Percentiles rank a stretch among this genome's conserved stretches.
Evolutionary conservation across 2,888 invertebrate genomes (phyloP).

Genomic region (Hololepta plana): DNA sequence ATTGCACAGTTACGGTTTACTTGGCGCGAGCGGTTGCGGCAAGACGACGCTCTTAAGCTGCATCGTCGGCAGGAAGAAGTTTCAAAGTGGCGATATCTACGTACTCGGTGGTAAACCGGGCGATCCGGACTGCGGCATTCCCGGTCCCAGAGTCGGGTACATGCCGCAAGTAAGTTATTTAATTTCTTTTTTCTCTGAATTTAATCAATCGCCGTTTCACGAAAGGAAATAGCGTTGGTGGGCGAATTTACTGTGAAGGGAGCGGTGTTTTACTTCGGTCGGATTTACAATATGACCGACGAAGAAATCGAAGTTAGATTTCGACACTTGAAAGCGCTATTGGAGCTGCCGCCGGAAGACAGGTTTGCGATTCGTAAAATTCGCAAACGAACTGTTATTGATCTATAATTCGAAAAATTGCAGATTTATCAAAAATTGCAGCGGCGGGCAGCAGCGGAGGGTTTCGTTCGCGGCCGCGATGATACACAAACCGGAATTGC

Average conservation of each 20-base stretch:
- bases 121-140: conserved; percentile 42
- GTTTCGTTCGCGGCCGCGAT: conserved; percentile 79
- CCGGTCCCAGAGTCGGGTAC: conserved; percentile 60
- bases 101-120: conserved; percentile 57
- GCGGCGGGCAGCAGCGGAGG: conserved; percentile 81
- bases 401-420: background rate
- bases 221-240: conserved; percentile 59
- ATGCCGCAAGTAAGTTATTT: conserved; percentile 58
- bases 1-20: conserved; percentile 52
- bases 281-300: conserved; percentile 60
- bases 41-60: conserved; percentile 77
- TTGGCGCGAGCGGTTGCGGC: conserved; percentile 82
- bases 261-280: conserved; percentile 73
- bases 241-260: conserved; percentile 67
- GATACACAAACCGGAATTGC: conserved; percentile 71
- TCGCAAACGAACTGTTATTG: background rate
- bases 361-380: conserved; percentile 18
- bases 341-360: conserved; percentile 56
- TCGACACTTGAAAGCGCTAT: conserved; percentile 45
- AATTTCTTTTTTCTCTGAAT: conserved; percentile 5
- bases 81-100: conserved; percentile 55
- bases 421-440: conserved; percentile 44
- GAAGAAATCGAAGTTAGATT: conserved; percentile 45
- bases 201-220: background rate
- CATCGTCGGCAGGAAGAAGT: conserved; percentile 56